phyloP scores from a whole-genome alignment of 2,888 invertebrate species.

The Neoaliturus tenellus region DNA sequence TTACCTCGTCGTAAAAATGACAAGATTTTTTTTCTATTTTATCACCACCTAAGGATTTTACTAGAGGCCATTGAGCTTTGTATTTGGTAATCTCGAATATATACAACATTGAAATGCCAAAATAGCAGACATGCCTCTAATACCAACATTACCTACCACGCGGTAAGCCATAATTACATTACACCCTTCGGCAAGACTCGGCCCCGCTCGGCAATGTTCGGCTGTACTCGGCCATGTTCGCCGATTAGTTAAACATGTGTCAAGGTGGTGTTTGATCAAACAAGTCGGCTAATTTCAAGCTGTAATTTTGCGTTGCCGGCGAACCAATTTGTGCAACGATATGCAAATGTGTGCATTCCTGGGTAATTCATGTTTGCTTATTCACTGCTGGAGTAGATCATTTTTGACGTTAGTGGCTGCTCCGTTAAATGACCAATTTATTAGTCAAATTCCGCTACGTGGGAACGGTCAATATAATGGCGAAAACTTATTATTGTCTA shows the following conservation, averaged over 20 bases:
- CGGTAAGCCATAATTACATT: too few relatives aligned
- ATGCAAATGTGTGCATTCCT: constrained; percentile 12
- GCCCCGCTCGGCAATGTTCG: neutral
- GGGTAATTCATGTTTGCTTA: constrained; percentile 24
- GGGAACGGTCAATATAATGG: neutral
- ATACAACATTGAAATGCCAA: too few relatives aligned
- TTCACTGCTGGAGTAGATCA: constrained; percentile 9
- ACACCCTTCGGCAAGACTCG: too few relatives aligned
- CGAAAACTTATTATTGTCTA: too few relatives aligned
- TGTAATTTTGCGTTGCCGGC: neutral
- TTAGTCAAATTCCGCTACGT: constrained; percentile 1
- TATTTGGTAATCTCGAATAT: too few relatives aligned
- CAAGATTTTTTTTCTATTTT: too few relatives aligned
- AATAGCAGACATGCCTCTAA: too few relatives aligned
- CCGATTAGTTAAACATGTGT: constrained; percentile 1
- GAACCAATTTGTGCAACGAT: constrained; percentile 22
- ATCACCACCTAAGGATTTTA: too few relatives aligned
- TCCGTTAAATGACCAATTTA: constrained; percentile 6
- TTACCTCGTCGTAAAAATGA: too few relatives aligned
- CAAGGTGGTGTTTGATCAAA: neutral
- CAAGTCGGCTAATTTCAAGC: neutral
- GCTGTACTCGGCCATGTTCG: neutral
- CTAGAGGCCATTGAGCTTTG: too few relatives aligned
- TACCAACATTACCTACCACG: too few relatives aligned
- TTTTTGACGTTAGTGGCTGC: constrained; percentile 14